Base-by-base conservation (phyloP, 2,888 invertebrate species). In the Nomada hirtipes region DNA sequence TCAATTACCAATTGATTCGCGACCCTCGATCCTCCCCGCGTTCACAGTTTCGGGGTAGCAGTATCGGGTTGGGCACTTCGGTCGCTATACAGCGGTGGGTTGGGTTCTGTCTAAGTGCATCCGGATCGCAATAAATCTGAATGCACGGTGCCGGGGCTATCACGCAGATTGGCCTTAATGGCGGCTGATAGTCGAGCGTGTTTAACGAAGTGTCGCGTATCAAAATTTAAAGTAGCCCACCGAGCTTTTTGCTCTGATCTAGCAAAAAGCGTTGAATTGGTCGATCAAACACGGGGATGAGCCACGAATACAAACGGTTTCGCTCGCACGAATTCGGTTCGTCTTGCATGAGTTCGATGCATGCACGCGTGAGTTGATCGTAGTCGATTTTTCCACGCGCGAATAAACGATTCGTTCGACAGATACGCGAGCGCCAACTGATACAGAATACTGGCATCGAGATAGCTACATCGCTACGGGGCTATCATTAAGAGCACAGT, bases 91-190 rank as follows among this genome's bases (percentile, higher is more conserved):
- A 59, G 18, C 23, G 53, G 3, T 15, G 42, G 18, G n/a, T n/a
- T 23, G 42, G 42, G 1, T 50, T 36, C 11, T 20, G 57, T 53
- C 50, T 50, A 53, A 71, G 57, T 72, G 67, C 71, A 67, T 26
- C 61, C 52, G 61, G 44, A 42, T 71, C 53, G 65, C 64, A 26
- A 67, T 73, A 68, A 80, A 80, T 73, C 69, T 47, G 20, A 26
- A 65, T 47, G 75, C 47, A 53, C n/a, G 47, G 53, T n/a, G n/a
- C 2, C 44, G 9, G 10, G 36, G 64, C 76, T 52, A 60, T 57
- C 76, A 36, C 26, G 76, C 59, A 80, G 72, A 80, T 80, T 76
- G 72, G 59, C 68, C 44, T 72, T 80, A 80, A 77, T 76, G 68
- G 80, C 69, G 50, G 29, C 44, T 52, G 77, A 76, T 57, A 64